Evolutionary conservation across 2,888 invertebrate species (phyloP).

Genomic region (Tromatobia lineatoria): DNA sequence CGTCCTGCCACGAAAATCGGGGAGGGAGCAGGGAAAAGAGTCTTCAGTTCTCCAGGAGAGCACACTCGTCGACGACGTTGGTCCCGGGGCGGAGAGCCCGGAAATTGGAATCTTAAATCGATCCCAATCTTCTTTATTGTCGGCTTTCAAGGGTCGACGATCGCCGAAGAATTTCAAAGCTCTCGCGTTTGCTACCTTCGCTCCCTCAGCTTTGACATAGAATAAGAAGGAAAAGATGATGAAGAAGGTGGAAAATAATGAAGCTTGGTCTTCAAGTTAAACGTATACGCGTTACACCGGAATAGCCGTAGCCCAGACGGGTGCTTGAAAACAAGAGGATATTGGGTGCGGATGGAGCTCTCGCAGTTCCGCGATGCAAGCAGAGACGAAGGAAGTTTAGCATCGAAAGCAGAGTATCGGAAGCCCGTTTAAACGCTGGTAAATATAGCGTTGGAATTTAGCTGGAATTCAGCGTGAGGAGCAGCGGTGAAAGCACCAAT

Average conservation of each 20-base stretch:
- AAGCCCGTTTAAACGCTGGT: slow-evolving; percentile 51
- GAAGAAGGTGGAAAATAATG: slow-evolving; percentile 2
- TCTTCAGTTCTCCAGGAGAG: slow-evolving; percentile 32
- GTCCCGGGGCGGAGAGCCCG: slow-evolving; percentile 66
- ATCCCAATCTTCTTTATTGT: slow-evolving; percentile 80
- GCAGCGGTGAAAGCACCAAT: slow-evolving; percentile 36
- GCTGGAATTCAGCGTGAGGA: slow-evolving; percentile 39
- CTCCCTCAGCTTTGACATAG: slow-evolving; percentile 10
- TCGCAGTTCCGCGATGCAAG: neutral
- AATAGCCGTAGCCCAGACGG: neutral
- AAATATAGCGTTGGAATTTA: slow-evolving; percentile 49
- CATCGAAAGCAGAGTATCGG: slow-evolving; percentile 29
- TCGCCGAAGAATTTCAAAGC: slow-evolving; percentile 54
- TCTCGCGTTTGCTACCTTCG: slow-evolving; percentile 11
- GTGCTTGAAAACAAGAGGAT: slow-evolving; percentile 17
- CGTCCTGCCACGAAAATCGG: slow-evolving; percentile 25
- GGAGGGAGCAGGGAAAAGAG: neutral
- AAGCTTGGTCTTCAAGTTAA: neutral
- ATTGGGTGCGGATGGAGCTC: slow-evolving; percentile 21
- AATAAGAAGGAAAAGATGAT: neutral
- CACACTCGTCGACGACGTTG: slow-evolving; percentile 5
- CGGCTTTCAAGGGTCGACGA: slow-evolving; percentile 61
- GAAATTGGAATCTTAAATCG: slow-evolving; percentile 84
- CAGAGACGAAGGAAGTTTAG: slow-evolving; percentile 5
- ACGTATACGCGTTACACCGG: neutral